Conservation (phyloP, 2,888 invertebrate genomes). For the Drosophila neutralis region DNA sequence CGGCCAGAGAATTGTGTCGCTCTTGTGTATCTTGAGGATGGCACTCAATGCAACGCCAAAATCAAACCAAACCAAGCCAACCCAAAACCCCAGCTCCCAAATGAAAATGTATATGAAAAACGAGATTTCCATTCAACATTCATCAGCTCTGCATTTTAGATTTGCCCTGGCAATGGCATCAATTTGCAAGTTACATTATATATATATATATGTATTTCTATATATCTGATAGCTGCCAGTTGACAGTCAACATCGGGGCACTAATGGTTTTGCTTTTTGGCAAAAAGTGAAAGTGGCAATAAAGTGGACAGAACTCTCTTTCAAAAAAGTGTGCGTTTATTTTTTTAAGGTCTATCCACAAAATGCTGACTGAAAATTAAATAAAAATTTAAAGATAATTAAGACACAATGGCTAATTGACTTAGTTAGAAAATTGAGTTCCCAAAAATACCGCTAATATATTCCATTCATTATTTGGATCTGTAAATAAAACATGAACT, state of each 20-base stretch:
- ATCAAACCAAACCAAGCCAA: background rate
- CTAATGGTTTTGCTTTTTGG: background rate
- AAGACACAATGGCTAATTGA: background rate
- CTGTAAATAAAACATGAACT: background rate
- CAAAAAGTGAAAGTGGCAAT: conserved; percentile 48
- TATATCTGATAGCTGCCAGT: conserved; percentile 4
- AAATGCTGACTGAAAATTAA: background rate
- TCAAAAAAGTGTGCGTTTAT: background rate
- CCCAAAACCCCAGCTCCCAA: conserved; percentile 16
- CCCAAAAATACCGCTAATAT: background rate
- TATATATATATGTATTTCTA: background rate
- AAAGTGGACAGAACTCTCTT: background rate
- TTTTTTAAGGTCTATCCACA: background rate
- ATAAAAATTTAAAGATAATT: background rate
- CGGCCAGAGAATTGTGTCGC: conserved; percentile 70
- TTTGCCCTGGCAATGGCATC: conserved; percentile 43
- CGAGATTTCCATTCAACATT: conserved; percentile 43
- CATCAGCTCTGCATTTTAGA: conserved; percentile 17
- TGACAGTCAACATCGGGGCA: conserved; percentile 41
- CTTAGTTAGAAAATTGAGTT: background rate
- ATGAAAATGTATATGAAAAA: conserved; percentile 54
- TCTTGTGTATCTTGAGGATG: conserved; percentile 67
- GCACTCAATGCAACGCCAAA: conserved; percentile 15
- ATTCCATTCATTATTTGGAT: background rate
- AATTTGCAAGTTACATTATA: conserved; percentile 35